These are phyloP conservation scores for Lumbricus terrestris DNA, from an alignment of 2,888 invertebrate species.

Conservation along the genomic window DNA sequence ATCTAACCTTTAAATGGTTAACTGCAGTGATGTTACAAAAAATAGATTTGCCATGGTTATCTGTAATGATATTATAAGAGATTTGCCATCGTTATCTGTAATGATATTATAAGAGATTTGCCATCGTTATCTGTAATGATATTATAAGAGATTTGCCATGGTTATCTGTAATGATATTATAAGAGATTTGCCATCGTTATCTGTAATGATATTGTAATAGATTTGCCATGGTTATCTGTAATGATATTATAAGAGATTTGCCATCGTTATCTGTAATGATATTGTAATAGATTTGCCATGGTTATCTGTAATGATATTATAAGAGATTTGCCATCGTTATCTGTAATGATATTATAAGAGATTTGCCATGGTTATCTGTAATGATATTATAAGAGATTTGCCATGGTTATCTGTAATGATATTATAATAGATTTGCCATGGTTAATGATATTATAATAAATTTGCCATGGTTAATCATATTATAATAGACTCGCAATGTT, in stretches of 20 bases:
- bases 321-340: background rate
- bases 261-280: background rate
- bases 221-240: background rate
- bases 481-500: too few relatives aligned
- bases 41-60: too few relatives aligned
- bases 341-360: background rate
- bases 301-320: background rate
- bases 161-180: background rate
- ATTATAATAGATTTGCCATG: too few relatives aligned
- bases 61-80: too few relatives aligned
- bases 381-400: background rate
- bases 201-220: background rate
- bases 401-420: background rate
- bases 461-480: background rate
- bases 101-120: background rate
- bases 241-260: too few relatives aligned
- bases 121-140: background rate
- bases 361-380: background rate
- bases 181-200: too few relatives aligned
- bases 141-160: background rate
- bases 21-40: too few relatives aligned
- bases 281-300: background rate
- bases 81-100: background rate
- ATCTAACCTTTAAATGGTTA: too few relatives aligned
- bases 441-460: background rate